phyloP scores from a whole-genome alignment of 1,140 invertebrate species.

The Acromyrmex echinatior region DNA sequence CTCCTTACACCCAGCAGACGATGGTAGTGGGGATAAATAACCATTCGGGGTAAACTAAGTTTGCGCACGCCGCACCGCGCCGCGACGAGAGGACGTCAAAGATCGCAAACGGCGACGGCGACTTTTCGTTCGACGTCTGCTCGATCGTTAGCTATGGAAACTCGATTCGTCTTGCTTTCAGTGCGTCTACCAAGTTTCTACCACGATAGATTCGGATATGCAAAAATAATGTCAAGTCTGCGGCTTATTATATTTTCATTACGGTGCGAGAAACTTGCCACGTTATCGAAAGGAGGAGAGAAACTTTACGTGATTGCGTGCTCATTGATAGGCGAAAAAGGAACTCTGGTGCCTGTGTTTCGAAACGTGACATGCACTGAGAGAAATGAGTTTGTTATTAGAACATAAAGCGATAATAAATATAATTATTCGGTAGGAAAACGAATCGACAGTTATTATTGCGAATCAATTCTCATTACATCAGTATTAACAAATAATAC shows the following conservation, averaged over 20 bases:
- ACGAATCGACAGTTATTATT: too few relatives aligned
- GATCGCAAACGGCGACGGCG: conserved; percentile 42
- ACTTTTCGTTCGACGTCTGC: conserved; percentile 63
- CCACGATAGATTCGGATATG: conserved; percentile 16
- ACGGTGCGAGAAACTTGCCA: conserved; percentile 6
- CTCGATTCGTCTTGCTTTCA: conserved; percentile 63
- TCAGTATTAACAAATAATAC: too few relatives aligned
- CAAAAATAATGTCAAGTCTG: conserved; percentile 44
- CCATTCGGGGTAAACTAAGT: conserved; percentile 72
- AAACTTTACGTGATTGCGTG: background rate
- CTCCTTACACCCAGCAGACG: conserved; percentile 29
- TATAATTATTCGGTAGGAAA: too few relatives aligned
- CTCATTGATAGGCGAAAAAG: background rate
- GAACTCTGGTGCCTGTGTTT: background rate
- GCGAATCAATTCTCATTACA: too few relatives aligned
- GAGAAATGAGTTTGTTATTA: too few relatives aligned
- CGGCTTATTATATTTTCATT: conserved; percentile 10
- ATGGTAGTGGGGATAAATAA: conserved; percentile 68
- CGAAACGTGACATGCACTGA: background rate
- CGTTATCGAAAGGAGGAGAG: background rate
- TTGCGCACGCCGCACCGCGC: conserved; percentile 46
- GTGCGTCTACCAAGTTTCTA: conserved; percentile 48
- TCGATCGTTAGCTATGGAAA: conserved; percentile 68
- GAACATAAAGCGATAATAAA: too few relatives aligned
- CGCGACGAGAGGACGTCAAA: conserved; percentile 37